phyloP scores from a whole-genome alignment of 2,113 vertebrate genomes.

The Benitochromis conjunctus region DNA sequence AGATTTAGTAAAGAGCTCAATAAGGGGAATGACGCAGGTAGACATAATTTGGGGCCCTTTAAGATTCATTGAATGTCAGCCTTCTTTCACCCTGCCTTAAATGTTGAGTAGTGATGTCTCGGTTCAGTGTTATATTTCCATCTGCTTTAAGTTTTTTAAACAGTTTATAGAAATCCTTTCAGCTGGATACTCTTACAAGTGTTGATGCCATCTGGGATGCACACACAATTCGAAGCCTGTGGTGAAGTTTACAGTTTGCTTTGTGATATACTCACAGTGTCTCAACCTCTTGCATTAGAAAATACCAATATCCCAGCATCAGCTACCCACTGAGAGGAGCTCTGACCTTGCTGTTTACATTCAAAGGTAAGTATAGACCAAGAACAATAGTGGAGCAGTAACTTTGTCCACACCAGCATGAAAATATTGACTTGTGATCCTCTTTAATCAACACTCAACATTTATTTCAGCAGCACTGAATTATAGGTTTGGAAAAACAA shows the following conservation, averaged over 20 bases:
- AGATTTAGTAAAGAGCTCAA: not conserved
- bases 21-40: constrained; percentile 35
- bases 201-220: not conserved
- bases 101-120: not conserved
- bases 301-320: not conserved
- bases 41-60: constrained; percentile 2
- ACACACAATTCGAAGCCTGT: not conserved
- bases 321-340: not conserved
- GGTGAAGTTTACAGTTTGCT: not conserved
- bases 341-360: not conserved
- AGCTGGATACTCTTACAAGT: not conserved
- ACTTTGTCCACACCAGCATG: not conserved
- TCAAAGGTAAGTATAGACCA: not conserved
- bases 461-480: not conserved
- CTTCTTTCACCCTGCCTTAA: not conserved
- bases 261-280: not conserved
- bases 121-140: not conserved
- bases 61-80: not conserved
- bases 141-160: not conserved
- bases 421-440: not conserved
- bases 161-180: not conserved
- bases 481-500: not conserved
- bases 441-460: not conserved
- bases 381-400: not conserved
- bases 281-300: not conserved